Conservation (phyloP, 2,888 invertebrate species). For the Celastrina argiolus region DNA sequence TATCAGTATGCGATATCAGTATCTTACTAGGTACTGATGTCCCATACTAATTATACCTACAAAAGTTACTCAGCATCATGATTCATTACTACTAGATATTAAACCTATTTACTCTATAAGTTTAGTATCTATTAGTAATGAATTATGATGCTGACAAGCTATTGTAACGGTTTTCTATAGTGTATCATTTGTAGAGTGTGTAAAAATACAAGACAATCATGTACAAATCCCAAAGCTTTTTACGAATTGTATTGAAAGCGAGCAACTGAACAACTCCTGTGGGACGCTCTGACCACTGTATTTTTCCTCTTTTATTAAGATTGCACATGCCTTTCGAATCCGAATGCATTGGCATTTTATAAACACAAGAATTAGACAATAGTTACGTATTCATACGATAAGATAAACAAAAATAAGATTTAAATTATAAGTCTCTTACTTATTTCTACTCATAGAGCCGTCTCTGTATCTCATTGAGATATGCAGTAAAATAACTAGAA, state of each 20-base stretch:
- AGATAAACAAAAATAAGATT: not conserved
- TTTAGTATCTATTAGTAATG: no score
- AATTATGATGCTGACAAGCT: no score
- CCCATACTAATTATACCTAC: no score
- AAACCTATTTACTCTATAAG: no score
- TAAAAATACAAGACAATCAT: not conserved
- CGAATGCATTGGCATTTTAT: not conserved
- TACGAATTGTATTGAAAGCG: not conserved
- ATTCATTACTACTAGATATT: no score
- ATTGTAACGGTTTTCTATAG: not conserved
- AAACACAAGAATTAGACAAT: not conserved
- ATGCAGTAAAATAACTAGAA: no score
- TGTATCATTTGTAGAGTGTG: not conserved
- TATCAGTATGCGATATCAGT: no score
- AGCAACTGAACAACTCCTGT: not conserved
- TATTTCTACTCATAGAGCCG: not conserved
- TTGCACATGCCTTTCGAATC: not conserved
- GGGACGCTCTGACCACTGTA: not conserved
- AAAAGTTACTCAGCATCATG: no score
- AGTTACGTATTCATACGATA: no score
- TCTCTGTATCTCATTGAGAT: no score
- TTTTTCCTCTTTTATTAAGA: not conserved
- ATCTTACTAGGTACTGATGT: no score
- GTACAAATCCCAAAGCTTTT: not conserved
- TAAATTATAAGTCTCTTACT: not conserved